Conservation (phyloP, 1,140 invertebrate species). For the Drosophila arizonae region DNA sequence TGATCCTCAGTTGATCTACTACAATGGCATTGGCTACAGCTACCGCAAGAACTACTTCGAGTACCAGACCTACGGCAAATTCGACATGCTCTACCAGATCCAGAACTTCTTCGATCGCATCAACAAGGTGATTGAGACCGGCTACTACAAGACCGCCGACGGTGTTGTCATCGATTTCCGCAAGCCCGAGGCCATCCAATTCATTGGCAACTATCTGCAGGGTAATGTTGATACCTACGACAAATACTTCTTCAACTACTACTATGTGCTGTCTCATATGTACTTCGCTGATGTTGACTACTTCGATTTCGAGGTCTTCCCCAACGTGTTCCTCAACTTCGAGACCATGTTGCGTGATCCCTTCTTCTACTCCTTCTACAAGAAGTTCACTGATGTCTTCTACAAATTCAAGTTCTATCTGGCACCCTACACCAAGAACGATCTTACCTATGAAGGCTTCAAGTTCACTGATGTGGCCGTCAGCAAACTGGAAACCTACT, state of each 20-base stretch:
- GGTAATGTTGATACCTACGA: slow-evolving; percentile 87
- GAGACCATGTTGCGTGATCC: slow-evolving; percentile 87
- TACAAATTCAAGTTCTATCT: slow-evolving; percentile 84
- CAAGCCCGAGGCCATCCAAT: slow-evolving; percentile 84
- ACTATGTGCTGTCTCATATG: slow-evolving; percentile 83
- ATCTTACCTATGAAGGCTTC: slow-evolving; percentile 86
- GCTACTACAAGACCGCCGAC: slow-evolving; percentile 83
- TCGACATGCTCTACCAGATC: slow-evolving; percentile 59
- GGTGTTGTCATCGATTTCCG: slow-evolving; percentile 84
- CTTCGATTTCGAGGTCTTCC: slow-evolving; percentile 63
- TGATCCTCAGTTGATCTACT: slow-evolving; percentile 86
- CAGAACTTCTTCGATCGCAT: slow-evolving; percentile 85
- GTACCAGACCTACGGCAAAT: slow-evolving; percentile 65
- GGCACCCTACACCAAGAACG: slow-evolving; percentile 85
- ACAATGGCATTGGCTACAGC: slow-evolving; percentile 87
- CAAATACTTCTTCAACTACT: slow-evolving; percentile 84
- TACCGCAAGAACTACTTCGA: slow-evolving; percentile 83
- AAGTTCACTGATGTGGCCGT: slow-evolving; percentile 86
- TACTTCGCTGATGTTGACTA: slow-evolving; percentile 80
- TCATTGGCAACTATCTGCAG: slow-evolving; percentile 88
- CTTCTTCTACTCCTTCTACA: slow-evolving; percentile 86
- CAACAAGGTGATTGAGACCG: slow-evolving; percentile 86
- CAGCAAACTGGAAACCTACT: slow-evolving; percentile 88
- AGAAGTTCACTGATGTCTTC: slow-evolving; percentile 84
- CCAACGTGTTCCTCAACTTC: slow-evolving; percentile 83